phyloP scores from a whole-genome alignment of 2,888 invertebrate species.

The Bimastos eiseni region DNA sequence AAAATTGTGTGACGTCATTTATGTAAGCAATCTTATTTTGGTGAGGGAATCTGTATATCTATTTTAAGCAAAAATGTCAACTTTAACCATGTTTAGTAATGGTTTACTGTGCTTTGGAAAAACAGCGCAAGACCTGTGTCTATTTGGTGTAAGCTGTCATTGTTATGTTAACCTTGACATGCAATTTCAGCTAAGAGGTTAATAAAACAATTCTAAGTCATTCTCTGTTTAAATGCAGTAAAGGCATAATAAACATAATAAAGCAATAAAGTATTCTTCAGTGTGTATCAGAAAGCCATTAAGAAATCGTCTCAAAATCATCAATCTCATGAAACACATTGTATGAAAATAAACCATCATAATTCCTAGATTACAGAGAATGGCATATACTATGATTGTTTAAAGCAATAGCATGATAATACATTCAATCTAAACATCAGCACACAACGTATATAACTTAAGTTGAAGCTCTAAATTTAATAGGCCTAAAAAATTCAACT shows the following conservation, averaged over 20 bases:
- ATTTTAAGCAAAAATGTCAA: too few species aligned
- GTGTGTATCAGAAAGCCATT: not conserved
- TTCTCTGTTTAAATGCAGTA: not conserved
- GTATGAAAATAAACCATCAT: not conserved
- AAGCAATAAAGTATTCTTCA: not conserved
- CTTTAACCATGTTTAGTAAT: too few species aligned
- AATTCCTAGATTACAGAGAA: not conserved
- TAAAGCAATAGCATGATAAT: not conserved
- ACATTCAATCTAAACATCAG: not conserved
- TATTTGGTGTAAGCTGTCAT: not conserved
- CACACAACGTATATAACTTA: not conserved
- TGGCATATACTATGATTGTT: not conserved
- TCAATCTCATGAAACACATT: not conserved
- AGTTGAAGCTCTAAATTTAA: not conserved
- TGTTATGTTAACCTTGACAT: not conserved
- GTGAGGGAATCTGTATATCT: too few species aligned
- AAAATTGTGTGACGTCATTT: too few species aligned
- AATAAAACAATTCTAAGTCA: not conserved
- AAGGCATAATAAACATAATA: not conserved
- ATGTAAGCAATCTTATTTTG: too few species aligned
- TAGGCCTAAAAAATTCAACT: too few species aligned
- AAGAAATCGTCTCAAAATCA: not conserved
- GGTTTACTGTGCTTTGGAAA: too few species aligned
- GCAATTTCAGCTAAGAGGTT: too few species aligned
- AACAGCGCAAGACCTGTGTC: not conserved